Conservation (phyloP, 2,888 invertebrate species). For the Hedychridium roseum region DNA sequence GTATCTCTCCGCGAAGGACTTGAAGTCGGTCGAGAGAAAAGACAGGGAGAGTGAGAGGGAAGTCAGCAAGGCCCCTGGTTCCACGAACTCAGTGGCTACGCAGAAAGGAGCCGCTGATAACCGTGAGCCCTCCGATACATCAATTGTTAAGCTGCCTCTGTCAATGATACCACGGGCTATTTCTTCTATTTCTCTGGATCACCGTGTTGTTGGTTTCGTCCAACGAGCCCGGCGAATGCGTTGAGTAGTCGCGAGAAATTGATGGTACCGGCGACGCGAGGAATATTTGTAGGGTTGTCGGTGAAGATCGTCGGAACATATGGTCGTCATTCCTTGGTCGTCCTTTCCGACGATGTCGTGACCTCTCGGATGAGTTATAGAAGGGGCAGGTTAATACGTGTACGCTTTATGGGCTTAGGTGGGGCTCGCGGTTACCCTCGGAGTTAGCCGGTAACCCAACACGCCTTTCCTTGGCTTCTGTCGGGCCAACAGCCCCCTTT, state of each 20-base stretch:
- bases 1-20: constrained; percentile 23
- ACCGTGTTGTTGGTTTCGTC: too few species aligned
- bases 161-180: too few species aligned
- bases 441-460: constrained; percentile 59
- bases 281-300: too few species aligned
- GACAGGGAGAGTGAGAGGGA: not conserved
- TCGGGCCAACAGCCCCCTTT: constrained; percentile 62
- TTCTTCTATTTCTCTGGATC: too few species aligned
- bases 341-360: constrained; percentile 26
- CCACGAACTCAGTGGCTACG: constrained; percentile 12
- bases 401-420: constrained; percentile 50
- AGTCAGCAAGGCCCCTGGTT: constrained; percentile 2
- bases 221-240: too few species aligned
- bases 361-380: constrained; percentile 37
- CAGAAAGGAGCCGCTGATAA: too few species aligned
- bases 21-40: constrained; percentile 15
- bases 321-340: constrained; percentile 9
- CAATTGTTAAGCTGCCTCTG: too few species aligned
- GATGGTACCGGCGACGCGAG: too few species aligned
- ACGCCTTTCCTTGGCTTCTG: constrained; percentile 62
- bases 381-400: constrained; percentile 36
- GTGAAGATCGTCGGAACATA: too few species aligned
- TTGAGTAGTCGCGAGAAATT: too few species aligned
- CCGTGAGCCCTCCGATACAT: too few species aligned
- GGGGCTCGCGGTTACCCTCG: constrained; percentile 54